Conservation (phyloP, 2,888 invertebrate genomes). For the Adelognathus sp. region DNA sequence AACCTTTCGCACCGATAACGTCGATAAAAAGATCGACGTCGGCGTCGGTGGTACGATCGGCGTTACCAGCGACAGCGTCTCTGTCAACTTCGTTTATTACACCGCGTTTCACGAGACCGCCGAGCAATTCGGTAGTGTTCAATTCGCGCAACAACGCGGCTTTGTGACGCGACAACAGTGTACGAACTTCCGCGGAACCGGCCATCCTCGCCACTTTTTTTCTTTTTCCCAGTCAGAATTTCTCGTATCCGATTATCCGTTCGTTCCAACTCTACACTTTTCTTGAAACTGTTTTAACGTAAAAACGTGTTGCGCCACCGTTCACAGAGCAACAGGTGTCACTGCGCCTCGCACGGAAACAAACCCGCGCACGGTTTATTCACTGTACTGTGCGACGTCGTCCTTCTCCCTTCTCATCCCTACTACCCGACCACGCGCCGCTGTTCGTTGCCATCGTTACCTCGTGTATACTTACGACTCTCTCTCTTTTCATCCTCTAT, state of each 20-base stretch:
- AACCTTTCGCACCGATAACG: conserved; percentile 74
- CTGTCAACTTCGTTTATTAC: conserved; percentile 85
- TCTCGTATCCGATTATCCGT: too few species aligned
- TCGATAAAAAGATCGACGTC: conserved; percentile 75
- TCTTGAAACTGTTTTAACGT: too few species aligned
- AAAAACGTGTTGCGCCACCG: too few species aligned
- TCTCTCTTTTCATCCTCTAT: conserved; percentile 7
- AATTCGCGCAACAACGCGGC: conserved; percentile 85
- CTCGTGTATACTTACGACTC: too few species aligned
- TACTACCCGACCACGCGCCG: conserved; percentile 44
- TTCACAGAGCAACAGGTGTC: conserved; percentile 70
- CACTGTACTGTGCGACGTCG: conserved; percentile 33
- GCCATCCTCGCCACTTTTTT: conserved; percentile 78
- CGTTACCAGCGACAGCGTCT: conserved; percentile 79
- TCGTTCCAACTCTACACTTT: too few species aligned
- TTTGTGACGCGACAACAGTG: conserved; percentile 85
- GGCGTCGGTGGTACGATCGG: conserved; percentile 66
- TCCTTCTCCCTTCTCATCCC: conserved; percentile 55
- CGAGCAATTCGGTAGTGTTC: conserved; percentile 85
- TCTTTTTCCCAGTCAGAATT: too few species aligned
- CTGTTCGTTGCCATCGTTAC: conserved; percentile 59
- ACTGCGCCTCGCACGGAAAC: conserved; percentile 64
- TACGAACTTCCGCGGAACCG: conserved; percentile 83
- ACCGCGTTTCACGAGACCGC: conserved; percentile 86
- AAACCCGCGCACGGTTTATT: conserved; percentile 51